phyloP scores from a whole-genome alignment of 2,113 vertebrate genomes.

The Raja brachyura region DNA sequence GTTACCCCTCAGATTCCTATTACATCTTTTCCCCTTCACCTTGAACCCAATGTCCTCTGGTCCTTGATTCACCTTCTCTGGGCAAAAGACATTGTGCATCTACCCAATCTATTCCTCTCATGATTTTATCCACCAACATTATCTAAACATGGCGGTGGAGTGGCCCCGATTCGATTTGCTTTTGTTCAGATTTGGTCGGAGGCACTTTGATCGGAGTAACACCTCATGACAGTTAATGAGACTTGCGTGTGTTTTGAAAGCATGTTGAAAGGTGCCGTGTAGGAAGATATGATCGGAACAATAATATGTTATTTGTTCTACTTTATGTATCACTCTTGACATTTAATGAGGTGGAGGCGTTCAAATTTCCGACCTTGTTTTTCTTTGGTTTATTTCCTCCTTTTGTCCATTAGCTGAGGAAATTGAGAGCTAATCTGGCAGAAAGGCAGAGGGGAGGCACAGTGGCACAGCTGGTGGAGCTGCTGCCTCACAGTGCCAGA shows the following conservation, averaged over 20 bases:
- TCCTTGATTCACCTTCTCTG: too few relatives aligned
- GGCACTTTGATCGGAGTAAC: background rate
- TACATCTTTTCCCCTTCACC: too few relatives aligned
- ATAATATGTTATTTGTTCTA: background rate
- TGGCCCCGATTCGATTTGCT: background rate
- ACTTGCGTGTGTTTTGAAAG: background rate
- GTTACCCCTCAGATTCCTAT: too few relatives aligned
- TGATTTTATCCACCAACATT: background rate
- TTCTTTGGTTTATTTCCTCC: background rate
- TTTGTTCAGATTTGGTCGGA: background rate
- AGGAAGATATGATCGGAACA: constrained; percentile 2
- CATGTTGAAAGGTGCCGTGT: background rate
- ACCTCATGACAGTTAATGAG: background rate
- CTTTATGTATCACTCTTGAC: background rate
- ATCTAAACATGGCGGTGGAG: background rate
- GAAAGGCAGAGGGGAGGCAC: background rate
- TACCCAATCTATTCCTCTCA: too few relatives aligned
- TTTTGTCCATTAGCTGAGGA: background rate
- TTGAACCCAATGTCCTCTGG: too few relatives aligned
- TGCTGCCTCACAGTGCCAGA: too few relatives aligned
- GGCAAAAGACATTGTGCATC: too few relatives aligned
- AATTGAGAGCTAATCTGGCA: background rate
- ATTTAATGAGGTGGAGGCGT: constrained; percentile 34
- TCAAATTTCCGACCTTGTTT: background rate
- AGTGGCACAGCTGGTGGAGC: too few relatives aligned